Base-by-base conservation (phyloP, 2,797 vertebrate species). In the Nasua narica region DNA sequence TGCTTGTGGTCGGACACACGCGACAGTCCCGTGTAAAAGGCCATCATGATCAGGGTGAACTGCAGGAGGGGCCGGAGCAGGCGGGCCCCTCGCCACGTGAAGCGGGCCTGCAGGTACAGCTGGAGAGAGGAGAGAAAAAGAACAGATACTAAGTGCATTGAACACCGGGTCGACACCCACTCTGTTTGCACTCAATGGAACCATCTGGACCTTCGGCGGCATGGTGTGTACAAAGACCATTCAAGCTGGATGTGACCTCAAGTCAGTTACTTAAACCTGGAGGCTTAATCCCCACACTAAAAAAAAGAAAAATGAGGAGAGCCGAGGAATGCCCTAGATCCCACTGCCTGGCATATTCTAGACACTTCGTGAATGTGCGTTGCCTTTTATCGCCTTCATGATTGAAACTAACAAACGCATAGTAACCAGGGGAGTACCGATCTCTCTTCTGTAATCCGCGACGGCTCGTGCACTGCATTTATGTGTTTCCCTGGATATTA, bases 71-170 rank as follows among this genome's bases (percentile, higher is more conserved):
- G 99, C 95, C 99, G 99, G 15, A 99, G 99, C 95, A 99, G 99
- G 40, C 99, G 99, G 96, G 99, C 99, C 16, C 99, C 99, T n/a
- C 99, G 99, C 99, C 99, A 99, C 7, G 99, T 99, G 96, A 99
- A 99, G 98, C 99, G 99, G 98, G 99, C 99, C 99, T 99, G 99
- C 89, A 99, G 99, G 98, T 99, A 99, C n/a, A 99, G 99, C 99
- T 99, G 98, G 0, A 56, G 43, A 76, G 18, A 83, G 50, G 98
- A 95, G 94, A 83, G 14, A 95, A 81, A 87, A 89, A 10, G 25
- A 88, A 92, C 15, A 97, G 46, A 87, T 0, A 2, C 16, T 85
- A 3, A 58, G 48, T 40, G 48, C 50, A 29, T 27, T 6, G 0
- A 70, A 29, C 2, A 23, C 48, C 15, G 7, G n/a, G 52, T 2